Base-by-base conservation (phyloP, 2,113 vertebrate species). In the Osmerus mordax region DNA sequence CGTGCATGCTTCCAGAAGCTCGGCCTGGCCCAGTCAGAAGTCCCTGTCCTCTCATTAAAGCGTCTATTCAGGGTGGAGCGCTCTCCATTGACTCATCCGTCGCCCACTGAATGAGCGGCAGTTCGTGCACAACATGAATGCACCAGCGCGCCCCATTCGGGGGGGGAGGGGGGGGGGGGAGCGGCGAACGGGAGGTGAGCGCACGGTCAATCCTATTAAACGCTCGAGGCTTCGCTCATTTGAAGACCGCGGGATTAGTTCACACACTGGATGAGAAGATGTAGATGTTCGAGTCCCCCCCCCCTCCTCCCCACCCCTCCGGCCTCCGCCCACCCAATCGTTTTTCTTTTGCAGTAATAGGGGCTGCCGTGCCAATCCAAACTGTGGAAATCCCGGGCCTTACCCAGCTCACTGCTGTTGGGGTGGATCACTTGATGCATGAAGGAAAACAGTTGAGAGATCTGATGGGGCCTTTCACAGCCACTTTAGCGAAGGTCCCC, bases 61-160 rank as follows among this genome's bases (percentile, higher is more conserved):
- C 66, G 89, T 70, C 74, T 77, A 84, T 74, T 86, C 77, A 77
- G 73, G 63, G 78, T 71, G 84, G 87, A 84, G 76, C 52, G 76
- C 72, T 77, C 64, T 13, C 56, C 70, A 70, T 7, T 82, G 61
- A 78, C 79, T 86, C 71, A 74, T 75, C 77, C 76, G 75, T 18
- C 14, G 55, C 28, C 78, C 77, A 78, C 58, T 79, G 72, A 89
- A 89, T 18, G 59, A 61, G 19, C 2, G 16, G 55, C 65, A 75
- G 84, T 78, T 83, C 81, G 73, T 75, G 89, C 78, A 74, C 84
- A 87, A 83, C 75, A 52, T 86, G 72, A 86, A 88, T 78, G 85
- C 80, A 71, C 60, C 75, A 86, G 69, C 61, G 83, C 77, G 80
- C 70, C 72, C 84, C 79, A 84, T 74, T 84, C 59, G 9, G 54